Conservation (phyloP, 2,888 invertebrate genomes). For the Iphiclides podalirius region DNA sequence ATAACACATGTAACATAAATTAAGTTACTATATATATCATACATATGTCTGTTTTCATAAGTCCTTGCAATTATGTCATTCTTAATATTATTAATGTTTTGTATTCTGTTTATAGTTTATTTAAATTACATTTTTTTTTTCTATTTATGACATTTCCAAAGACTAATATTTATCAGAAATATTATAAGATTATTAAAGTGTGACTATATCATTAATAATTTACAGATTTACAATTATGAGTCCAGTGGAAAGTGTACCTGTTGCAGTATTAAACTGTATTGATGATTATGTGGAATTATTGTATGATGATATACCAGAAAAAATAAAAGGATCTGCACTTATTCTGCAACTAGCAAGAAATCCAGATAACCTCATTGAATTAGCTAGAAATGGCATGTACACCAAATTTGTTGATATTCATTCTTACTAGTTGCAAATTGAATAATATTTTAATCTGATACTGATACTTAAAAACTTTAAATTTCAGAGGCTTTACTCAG, state of each 20-base stretch:
- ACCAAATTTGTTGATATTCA: no score
- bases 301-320: slow-evolving; percentile 96
- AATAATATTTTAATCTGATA: no score
- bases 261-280: slow-evolving; percentile 88
- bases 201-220: no score
- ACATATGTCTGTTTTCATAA: not conserved
- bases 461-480: not conserved
- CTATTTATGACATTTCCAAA: no score
- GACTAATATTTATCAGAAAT: no score
- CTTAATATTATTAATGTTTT: no score
- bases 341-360: slow-evolving; percentile 95
- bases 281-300: slow-evolving; percentile 97
- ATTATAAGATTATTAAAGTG: no score
- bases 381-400: slow-evolving; percentile 92
- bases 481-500: slow-evolving; percentile 92
- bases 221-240: slow-evolving; percentile 48
- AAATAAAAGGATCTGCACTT: slow-evolving; percentile 94
- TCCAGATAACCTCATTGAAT: slow-evolving; percentile 95
- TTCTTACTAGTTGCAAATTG: no score
- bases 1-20: no score
- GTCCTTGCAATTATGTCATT: not conserved
- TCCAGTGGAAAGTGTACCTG: slow-evolving; percentile 78
- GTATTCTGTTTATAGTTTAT: no score
- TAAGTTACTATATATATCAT: no score
- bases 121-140: no score